These are phyloP conservation scores for Gallirallus australis DNA, from an alignment of 2,797 vertebrate species.

Conservation along the genomic window DNA sequence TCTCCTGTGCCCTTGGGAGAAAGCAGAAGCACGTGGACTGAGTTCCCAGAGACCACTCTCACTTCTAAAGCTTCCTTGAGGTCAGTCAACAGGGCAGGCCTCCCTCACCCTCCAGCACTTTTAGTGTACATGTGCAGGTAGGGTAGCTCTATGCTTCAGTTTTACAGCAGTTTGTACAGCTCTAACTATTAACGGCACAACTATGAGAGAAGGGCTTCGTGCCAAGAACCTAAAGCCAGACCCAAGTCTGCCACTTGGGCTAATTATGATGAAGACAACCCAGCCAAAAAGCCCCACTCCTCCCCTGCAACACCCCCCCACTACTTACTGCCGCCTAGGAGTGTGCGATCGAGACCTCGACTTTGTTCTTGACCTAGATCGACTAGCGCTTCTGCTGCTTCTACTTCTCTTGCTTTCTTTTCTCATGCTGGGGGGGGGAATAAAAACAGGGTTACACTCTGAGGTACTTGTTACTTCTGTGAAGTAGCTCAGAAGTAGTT, in stretches of 20 bases:
- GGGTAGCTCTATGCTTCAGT: neutral
- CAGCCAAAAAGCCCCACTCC: neutral
- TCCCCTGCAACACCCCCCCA: neutral
- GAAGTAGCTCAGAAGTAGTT: neutral
- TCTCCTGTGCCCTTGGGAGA: too few relatives aligned
- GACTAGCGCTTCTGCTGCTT: constrained; percentile 91
- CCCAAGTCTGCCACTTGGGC: accelerated
- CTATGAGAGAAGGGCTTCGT: neutral
- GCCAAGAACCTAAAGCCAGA: too few relatives aligned
- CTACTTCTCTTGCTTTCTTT: constrained; percentile 94
- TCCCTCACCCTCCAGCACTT: too few relatives aligned
- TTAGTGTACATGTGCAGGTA: accelerated
- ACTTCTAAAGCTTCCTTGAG: accelerated
- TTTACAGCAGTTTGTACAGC: neutral
- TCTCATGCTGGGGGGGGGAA: constrained; percentile 76
- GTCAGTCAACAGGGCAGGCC: accelerated
- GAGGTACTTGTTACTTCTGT: neutral
- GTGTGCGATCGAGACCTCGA: constrained; percentile 92
- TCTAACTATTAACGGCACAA: accelerated
- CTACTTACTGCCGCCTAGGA: constrained; percentile 92
- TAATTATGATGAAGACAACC: accelerated
- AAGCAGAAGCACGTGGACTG: neutral
- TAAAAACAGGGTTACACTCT: neutral
- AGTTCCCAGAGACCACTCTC: neutral
- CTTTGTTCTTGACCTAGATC: constrained; percentile 90